A percentile compares a stretch with the other conserved stretches of the same genome.
phyloP scores from a whole-genome alignment of 2,797 vertebrate species.

The Hirundo rustica region DNA sequence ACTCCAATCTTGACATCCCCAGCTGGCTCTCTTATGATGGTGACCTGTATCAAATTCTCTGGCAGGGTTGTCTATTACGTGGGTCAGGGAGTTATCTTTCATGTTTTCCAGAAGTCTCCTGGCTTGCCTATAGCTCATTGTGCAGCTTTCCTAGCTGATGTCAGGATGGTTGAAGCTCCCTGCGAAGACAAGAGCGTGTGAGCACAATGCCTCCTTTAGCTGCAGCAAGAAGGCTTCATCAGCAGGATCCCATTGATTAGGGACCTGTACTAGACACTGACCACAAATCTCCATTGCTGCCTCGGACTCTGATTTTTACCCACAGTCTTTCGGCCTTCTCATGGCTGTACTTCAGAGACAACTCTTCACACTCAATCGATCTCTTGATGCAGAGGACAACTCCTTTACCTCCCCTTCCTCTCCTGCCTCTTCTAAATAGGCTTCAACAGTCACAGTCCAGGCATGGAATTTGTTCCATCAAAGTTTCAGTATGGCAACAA shows the following conservation, averaged over 20 bases:
- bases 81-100: neutral
- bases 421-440: neutral
- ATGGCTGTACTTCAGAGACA: neutral
- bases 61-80: neutral
- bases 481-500: neutral
- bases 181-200: neutral
- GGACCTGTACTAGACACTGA: neutral
- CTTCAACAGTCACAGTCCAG: neutral
- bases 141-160: neutral
- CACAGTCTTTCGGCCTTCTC: neutral
- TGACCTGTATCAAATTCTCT: neutral
- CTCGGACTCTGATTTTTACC: rapidly evolving
- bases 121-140: neutral
- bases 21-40: neutral
- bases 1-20: neutral
- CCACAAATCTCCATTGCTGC: neutral
- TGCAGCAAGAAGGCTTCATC: rapidly evolving
- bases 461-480: rapidly evolving
- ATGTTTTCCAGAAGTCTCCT: neutral
- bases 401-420: neutral
- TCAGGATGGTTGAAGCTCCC: too few relatives aligned
- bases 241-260: neutral
- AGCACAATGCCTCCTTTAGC: neutral
- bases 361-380: neutral
- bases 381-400: neutral